Base-by-base conservation (phyloP, 1,140 invertebrate genomes). In the Bombus difficillimus region DNA sequence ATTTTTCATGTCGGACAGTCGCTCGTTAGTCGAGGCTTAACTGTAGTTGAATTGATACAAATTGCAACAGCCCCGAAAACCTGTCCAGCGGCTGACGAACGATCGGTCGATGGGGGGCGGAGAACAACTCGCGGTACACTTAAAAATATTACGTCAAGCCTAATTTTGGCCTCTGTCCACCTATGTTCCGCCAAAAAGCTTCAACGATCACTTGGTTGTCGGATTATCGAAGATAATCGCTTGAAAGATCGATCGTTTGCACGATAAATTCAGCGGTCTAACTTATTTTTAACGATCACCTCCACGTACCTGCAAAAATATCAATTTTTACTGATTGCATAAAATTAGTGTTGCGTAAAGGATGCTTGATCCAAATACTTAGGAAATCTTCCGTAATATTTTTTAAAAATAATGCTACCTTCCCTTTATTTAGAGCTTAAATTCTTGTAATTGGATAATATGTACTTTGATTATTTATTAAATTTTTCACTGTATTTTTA, bases 31-130 rank as follows among this genome's bases (percentile, higher is more conserved):
- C 83, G 76, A 80, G 68, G 68, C 76, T 85, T 80, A 85, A 85
- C 83, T 78, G 83, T 85, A 62, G 83, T 85, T 85, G 76, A 85
- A 85, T 85, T 85, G 83, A 85, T 85, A 85, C 83, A 79, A 85
- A 85, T 85, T 85, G 72, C 76, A 80, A 85, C 76, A 62, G 76
- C 32, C 47, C 76, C 76, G 83, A 85, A 85, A 85, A 71, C 83
- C 83, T 85, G 83, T 85, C 83, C 47, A 2, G 18, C 53, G 32
- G 47, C n/a, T 85, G 83, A 85, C 68, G 76, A 72, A 85, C 76
- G 83, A 85, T 80, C 68, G 62, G 59, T 22, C 43, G 41, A 37
- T 62, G 32, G 75, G 28, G 12, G 34, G 37, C 28, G 47, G 64
- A 79, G 64, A 79, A 83, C 82, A 74, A 80, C 76, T 62, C 57